phyloP scores from a whole-genome alignment of 1,140 invertebrate species.

The Ostrea edulis region DNA sequence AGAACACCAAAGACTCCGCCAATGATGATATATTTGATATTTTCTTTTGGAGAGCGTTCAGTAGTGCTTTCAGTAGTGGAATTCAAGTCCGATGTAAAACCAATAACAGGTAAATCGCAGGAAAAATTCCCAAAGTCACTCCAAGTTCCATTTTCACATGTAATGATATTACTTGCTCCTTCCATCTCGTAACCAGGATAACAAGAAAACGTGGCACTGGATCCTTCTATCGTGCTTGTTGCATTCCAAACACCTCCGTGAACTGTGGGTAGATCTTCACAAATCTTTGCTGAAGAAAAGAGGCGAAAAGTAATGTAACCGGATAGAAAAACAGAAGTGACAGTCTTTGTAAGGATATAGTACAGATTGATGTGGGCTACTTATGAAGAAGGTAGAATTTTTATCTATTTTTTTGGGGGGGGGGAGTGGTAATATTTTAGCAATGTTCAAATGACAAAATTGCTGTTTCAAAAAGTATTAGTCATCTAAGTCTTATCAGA shows the following conservation, averaged over 20 bases:
- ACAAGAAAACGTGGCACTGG: not conserved
- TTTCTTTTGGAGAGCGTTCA: not conserved
- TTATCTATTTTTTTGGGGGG: no score
- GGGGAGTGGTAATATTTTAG: no score
- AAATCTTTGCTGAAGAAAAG: not conserved
- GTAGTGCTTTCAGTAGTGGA: not conserved
- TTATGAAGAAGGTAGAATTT: no score
- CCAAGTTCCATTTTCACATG: not conserved
- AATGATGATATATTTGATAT: not conserved
- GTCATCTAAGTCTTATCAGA: not conserved
- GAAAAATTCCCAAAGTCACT: not conserved
- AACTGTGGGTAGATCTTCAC: not conserved
- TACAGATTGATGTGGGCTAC: no score
- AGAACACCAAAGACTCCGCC: not conserved
- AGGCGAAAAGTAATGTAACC: not conserved
- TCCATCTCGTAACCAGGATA: not conserved
- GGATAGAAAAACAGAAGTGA: no score
- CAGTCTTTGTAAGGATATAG: no score
- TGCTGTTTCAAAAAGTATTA: not conserved
- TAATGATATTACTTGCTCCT: not conserved
- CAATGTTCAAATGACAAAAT: not conserved
- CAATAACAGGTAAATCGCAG: not conserved
- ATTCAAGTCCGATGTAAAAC: not conserved
- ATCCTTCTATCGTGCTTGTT: not conserved
- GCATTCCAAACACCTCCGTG: not conserved